Conservation (phyloP, 2,797 vertebrate species). For the Fistularia commersonii region DNA sequence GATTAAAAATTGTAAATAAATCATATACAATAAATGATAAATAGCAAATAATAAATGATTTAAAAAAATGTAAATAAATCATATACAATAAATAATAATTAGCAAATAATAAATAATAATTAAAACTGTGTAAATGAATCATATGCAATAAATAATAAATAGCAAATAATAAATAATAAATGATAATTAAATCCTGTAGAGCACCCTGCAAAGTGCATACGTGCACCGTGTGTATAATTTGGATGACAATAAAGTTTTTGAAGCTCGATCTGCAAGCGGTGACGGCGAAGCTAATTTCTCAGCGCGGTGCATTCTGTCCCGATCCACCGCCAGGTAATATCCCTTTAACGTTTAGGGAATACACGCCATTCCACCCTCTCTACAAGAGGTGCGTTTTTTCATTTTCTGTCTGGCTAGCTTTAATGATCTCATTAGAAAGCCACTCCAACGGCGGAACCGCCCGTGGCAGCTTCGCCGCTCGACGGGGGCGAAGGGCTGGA, state of each 20-base stretch:
- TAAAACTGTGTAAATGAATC: too few species aligned
- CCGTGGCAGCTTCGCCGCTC: constrained; percentile 36
- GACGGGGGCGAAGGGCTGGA: constrained; percentile 16
- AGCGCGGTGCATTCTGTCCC: constrained; percentile 24
- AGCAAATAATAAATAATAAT: too few species aligned
- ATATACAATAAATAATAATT: too few species aligned
- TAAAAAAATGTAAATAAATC: too few species aligned
- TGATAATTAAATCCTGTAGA: too few species aligned
- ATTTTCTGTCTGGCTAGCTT: constrained; percentile 64
- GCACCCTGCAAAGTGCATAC: too few species aligned
- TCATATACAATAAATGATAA: too few species aligned
- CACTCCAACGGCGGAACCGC: constrained; percentile 39
- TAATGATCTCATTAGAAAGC: constrained; percentile 71
- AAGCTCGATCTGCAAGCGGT: constrained; percentile 21
- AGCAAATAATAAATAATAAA: too few species aligned
- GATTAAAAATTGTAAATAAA: too few species aligned
- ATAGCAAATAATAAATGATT: too few species aligned
- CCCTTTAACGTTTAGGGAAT: constrained; percentile 54
- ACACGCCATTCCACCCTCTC: constrained; percentile 32
- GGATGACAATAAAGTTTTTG: not conserved
- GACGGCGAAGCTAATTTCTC: constrained; percentile 56
- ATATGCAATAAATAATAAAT: too few species aligned
- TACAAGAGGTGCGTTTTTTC: constrained; percentile 69
- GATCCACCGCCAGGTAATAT: constrained; percentile 35
- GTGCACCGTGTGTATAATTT: too few species aligned